Evolutionary conservation across 2,113 vertebrate genomes (phyloP).

Genomic region (Hippoglossus stenolepis): DNA sequence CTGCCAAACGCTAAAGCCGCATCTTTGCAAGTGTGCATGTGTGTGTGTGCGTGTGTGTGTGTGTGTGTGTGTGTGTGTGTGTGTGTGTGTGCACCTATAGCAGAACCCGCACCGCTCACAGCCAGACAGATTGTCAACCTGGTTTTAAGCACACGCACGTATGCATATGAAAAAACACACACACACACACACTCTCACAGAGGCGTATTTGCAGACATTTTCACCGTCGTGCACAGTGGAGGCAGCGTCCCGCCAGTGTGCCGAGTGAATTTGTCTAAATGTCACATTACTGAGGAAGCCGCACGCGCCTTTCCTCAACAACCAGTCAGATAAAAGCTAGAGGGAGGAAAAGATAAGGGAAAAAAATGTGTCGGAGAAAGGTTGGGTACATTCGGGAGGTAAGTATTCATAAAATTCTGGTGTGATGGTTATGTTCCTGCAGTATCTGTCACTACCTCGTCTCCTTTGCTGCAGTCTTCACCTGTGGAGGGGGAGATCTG

Average conservation of each 20-base stretch:
- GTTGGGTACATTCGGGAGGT: slow-evolving; percentile 19
- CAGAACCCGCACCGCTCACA: slow-evolving; percentile 19
- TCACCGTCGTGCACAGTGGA: slow-evolving; percentile 37
- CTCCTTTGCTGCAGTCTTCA: slow-evolving; percentile 29
- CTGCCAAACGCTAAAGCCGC: slow-evolving; percentile 44
- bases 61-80: slow-evolving; percentile 1
- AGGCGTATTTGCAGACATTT: slow-evolving; percentile 36
- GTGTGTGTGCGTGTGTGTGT: slow-evolving; percentile 16
- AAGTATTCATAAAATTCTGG: slow-evolving; percentile 29
- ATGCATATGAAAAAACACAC: slow-evolving; percentile 10
- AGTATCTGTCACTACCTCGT: slow-evolving; percentile 18
- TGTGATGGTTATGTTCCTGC: slow-evolving; percentile 23
- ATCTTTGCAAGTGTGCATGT: background rate
- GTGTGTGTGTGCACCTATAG: slow-evolving; percentile 25
- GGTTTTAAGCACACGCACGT: slow-evolving; percentile 42
- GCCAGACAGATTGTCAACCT: slow-evolving; percentile 43
- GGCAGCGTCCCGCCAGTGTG: slow-evolving; percentile 26
- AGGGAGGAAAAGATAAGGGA: background rate
- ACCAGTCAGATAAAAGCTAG: slow-evolving; percentile 48
- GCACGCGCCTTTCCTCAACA: slow-evolving; percentile 48
- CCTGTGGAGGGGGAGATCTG: slow-evolving; percentile 12
- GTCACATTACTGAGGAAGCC: slow-evolving; percentile 61
- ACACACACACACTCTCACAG: background rate
- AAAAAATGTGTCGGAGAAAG: slow-evolving; percentile 40
- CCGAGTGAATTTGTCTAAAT: slow-evolving; percentile 66